Percentiles rank a stretch among this genome's conserved stretches.
Evolutionary conservation across 2,113 vertebrate genomes (phyloP).

Genomic region (Morone chrysops): DNA sequence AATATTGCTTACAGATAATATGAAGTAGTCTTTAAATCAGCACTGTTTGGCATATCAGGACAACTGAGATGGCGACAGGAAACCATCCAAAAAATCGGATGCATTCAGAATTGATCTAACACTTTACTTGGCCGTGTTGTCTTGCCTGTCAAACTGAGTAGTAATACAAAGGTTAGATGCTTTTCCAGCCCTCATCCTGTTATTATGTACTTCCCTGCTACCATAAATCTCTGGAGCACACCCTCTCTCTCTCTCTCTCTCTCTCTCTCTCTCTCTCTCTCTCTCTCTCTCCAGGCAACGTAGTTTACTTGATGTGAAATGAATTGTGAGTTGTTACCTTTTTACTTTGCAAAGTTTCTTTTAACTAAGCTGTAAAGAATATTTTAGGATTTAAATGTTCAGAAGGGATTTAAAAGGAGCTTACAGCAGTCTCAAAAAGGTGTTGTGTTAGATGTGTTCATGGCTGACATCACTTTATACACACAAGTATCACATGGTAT

Average conservation of each 20-base stretch:
- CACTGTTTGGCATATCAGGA: background rate
- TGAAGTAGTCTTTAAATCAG: background rate
- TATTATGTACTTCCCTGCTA: background rate
- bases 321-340: background rate
- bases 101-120: background rate
- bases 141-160: background rate
- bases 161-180: background rate
- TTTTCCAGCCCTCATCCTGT: background rate
- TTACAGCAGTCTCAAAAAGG: background rate
- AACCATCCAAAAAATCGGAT: too few species aligned
- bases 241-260: background rate
- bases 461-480: background rate
- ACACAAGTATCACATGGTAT: background rate
- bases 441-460: background rate
- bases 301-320: background rate
- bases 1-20: background rate
- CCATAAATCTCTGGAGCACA: background rate
- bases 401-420: background rate
- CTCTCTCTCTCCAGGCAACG: background rate
- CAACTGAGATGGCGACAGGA: too few species aligned
- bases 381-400: background rate
- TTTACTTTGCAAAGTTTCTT: background rate
- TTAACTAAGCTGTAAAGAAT: background rate
- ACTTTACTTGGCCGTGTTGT: background rate
- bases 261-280: background rate